Evolutionary conservation across 2,113 vertebrate genomes (phyloP).

Genomic region (Nymphicus hollandicus): DNA sequence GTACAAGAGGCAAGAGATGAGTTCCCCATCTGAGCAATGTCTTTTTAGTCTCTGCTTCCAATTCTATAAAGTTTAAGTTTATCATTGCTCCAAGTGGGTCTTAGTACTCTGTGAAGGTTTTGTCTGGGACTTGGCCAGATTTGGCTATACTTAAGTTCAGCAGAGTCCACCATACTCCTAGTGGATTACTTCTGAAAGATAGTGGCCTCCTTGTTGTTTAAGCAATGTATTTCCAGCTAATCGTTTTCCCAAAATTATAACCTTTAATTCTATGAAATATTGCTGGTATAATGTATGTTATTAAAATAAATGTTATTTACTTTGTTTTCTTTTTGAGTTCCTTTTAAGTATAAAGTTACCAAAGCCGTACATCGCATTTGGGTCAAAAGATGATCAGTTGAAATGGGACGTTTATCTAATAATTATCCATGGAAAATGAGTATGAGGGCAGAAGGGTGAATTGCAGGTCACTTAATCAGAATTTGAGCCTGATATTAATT

Average conservation of each 20-base stretch:
- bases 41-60: neutral
- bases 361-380: neutral
- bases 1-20: constrained; percentile 20
- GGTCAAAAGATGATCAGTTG: neutral
- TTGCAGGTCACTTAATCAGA: constrained; percentile 4
- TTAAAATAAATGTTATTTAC: constrained; percentile 18
- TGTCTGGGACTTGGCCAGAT: neutral
- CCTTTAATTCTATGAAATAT: constrained; percentile 4
- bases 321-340: constrained; percentile 24
- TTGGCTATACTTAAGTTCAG: neutral
- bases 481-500: constrained; percentile 15
- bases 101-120: neutral
- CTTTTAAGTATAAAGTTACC: constrained; percentile 30
- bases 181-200: neutral
- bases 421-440: constrained; percentile 45
- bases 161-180: neutral
- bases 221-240: neutral
- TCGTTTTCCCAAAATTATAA: neutral
- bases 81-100: neutral
- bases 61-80: neutral
- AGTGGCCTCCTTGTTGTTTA: neutral
- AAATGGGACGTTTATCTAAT: constrained; percentile 34
- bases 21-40: neutral
- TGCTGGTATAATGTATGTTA: neutral
- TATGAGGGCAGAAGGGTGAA: constrained; percentile 11